Conservation (phyloP, 2,888 invertebrate species). For the Folsomia manolachei region DNA sequence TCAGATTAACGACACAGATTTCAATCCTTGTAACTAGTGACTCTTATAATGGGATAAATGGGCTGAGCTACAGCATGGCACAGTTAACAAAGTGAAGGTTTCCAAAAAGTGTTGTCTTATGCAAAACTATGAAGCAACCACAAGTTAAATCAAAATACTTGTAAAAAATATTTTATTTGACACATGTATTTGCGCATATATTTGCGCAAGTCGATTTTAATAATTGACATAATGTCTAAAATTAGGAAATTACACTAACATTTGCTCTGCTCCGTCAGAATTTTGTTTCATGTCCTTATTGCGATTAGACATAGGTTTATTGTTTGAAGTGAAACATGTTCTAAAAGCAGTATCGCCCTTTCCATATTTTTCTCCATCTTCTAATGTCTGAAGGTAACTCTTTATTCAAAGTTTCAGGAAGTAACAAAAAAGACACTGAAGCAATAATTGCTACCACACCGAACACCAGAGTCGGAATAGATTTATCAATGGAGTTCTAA, state of each 20-base stretch:
- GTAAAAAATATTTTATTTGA: too few species aligned
- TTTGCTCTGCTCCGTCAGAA: background rate
- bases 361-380: slow-evolving; percentile 79
- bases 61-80: too few species aligned
- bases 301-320: too few species aligned
- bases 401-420: slow-evolving; percentile 78
- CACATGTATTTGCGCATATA: too few species aligned
- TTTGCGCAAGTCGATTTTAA: too few species aligned
- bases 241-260: too few species aligned
- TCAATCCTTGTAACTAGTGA: background rate
- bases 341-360: slow-evolving; percentile 76
- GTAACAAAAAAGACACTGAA: slow-evolving; percentile 69
- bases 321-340: slow-evolving; percentile 51
- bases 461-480: slow-evolving; percentile 73
- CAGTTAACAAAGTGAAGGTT: too few species aligned
- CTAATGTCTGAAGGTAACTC: slow-evolving; percentile 79
- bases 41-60: background rate
- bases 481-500: slow-evolving; percentile 71
- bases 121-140: too few species aligned
- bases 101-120: too few species aligned
- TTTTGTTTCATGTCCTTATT: background rate
- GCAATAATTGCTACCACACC: slow-evolving; percentile 71
- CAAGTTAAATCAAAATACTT: too few species aligned
- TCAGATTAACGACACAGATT: background rate
- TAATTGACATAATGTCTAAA: too few species aligned